Base-by-base conservation (phyloP, 2,797 vertebrate genomes). In the Dipus sagitta region DNA sequence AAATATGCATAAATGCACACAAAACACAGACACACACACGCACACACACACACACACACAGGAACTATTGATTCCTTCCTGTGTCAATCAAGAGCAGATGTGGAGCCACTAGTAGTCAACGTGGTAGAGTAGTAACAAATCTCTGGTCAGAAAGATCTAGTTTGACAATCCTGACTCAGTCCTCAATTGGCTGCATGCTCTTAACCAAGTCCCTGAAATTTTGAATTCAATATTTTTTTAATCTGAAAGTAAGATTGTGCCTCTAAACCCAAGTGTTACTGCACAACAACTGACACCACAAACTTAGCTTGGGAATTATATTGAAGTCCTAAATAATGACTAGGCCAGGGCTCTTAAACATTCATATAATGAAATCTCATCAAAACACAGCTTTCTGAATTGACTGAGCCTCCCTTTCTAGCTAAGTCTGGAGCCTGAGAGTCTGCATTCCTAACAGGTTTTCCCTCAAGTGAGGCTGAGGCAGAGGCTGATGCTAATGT, bases 141-240 rank as follows among this genome's bases (percentile, higher is more conserved):
- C 86, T 75, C 13, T 47, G 58, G 72, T 65, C 74, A 79, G 70
- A 87, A 94, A n/a, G 30, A 81, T 78, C 72, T 75, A 38, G 18
- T 20, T 71, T 94, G 86, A 52, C 15, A 70, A 47, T 68, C 65
- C 32, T 77, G n/a, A 79, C 28, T 62, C 23, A 86, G n/a, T 58
- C 54, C 54, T 58, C 54, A 18, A 32, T 26, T 38, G 21, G 4
- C 5, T 82, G 68, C 52, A 47, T 32, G 21, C 67, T 52, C 64
- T 71, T 65, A 21, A 90, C 9, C 28, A 85, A 76, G 26, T 72
- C 91, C 58, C 47, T 88, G 11, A 89, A 93, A 90, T 88, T 70
- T 38, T 65, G 21, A 89, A 74, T 62, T 32, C n/a, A 14, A 32
- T 32, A 42, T 26, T 28, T 52, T 91, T 75, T 64, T 70, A 72